Conservation (phyloP, 2,888 invertebrate species). For the Folsomia candida region DNA sequence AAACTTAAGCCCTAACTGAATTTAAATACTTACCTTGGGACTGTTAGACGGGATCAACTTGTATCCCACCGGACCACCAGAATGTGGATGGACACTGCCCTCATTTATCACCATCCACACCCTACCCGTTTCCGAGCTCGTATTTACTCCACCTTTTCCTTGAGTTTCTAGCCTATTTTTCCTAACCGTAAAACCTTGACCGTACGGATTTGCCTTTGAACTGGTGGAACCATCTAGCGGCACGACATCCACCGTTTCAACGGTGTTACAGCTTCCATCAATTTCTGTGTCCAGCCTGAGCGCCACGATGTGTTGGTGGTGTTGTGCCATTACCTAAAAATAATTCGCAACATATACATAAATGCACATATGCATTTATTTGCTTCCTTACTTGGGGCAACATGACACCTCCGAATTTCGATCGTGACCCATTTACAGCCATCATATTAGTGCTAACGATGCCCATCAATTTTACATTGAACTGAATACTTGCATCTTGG, state of each 20-base stretch:
- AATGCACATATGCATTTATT: too few species aligned
- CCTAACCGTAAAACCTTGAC: constrained; percentile 25
- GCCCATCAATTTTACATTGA: constrained; percentile 22
- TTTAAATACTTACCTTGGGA: too few species aligned
- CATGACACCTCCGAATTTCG: constrained; percentile 23
- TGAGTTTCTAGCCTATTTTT: constrained; percentile 4
- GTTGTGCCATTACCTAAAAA: constrained; percentile 36
- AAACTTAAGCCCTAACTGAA: too few species aligned
- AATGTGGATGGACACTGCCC: too few species aligned
- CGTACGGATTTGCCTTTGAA: constrained; percentile 25
- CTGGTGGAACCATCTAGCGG: constrained; percentile 13
- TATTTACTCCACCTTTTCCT: too few species aligned
- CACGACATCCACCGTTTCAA: constrained; percentile 24
- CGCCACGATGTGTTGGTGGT: constrained; percentile 47
- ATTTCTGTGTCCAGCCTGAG: constrained; percentile 41
- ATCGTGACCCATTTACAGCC: constrained; percentile 1
- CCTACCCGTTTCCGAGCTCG: too few species aligned
- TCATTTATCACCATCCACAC: too few species aligned
- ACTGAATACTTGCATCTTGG: constrained; percentile 30
- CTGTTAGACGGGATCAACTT: too few species aligned
- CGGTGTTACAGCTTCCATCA: constrained; percentile 31
- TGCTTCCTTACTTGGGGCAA: constrained; percentile 19
- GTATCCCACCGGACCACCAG: too few species aligned
- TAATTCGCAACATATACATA: too few species aligned
- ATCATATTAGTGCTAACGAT: constrained; percentile 24